A percentile compares a stretch with the other conserved stretches of the same genome.
Conservation (phyloP, 2,113 vertebrate species). For the Glaucidium brasilianum region DNA sequence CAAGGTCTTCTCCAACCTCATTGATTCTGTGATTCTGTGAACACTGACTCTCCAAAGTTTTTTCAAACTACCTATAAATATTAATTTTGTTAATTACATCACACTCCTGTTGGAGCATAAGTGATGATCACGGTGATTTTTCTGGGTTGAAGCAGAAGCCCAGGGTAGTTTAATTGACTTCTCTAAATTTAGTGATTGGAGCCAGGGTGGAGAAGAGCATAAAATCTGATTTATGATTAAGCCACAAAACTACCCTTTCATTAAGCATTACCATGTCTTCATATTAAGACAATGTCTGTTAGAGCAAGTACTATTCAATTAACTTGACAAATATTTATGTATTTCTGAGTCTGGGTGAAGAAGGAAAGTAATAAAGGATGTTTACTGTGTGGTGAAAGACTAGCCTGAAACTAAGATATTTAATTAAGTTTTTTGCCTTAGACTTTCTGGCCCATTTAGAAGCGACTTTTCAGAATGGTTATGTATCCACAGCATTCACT, state of each 20-base stretch:
- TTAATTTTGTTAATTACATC: neutral
- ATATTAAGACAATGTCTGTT: neutral
- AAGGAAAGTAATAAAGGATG: neutral
- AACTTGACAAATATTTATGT: neutral
- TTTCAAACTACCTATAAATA: neutral
- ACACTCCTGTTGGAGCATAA: neutral
- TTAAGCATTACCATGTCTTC: neutral
- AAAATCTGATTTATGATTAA: neutral
- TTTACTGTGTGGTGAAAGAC: neutral
- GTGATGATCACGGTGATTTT: neutral
- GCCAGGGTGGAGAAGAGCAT: neutral
- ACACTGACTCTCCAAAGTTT: neutral
- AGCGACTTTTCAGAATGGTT: neutral
- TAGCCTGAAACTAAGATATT: neutral
- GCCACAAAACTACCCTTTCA: neutral
- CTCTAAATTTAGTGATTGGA: neutral
- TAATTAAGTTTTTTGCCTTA: neutral
- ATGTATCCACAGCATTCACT: neutral
- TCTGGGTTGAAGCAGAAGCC: neutral
- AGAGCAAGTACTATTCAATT: neutral
- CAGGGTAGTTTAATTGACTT: neutral
- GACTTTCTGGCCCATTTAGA: neutral
- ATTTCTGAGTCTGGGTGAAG: neutral
- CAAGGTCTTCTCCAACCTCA: no score
- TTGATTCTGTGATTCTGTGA: no score